Conservation (phyloP, 2,113 vertebrate genomes). For the Pomatorhinus ruficollis region DNA sequence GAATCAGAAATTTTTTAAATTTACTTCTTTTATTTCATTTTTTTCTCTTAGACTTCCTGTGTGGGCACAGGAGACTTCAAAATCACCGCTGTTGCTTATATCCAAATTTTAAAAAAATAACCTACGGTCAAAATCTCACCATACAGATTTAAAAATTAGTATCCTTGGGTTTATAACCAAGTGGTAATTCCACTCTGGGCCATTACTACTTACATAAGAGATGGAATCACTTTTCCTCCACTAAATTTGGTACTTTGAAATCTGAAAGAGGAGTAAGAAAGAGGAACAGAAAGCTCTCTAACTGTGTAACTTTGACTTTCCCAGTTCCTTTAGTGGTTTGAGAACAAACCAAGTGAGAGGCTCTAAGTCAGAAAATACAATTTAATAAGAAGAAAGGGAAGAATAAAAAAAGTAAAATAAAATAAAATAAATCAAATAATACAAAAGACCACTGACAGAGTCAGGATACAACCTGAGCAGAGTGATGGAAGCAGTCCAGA, state of each 20-base stretch:
- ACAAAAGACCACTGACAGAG: too few relatives aligned
- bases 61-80: background rate
- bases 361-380: too few relatives aligned
- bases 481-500: too few relatives aligned
- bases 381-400: too few relatives aligned
- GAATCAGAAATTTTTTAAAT: background rate
- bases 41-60: background rate
- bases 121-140: background rate
- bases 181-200: background rate
- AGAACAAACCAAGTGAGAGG: too few relatives aligned
- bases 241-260: background rate
- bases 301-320: background rate
- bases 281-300: background rate
- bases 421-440: too few relatives aligned
- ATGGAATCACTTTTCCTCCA: background rate
- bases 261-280: background rate
- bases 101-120: background rate
- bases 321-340: too few relatives aligned
- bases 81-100: background rate
- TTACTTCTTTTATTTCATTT: background rate
- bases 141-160: background rate
- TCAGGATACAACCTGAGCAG: too few relatives aligned
- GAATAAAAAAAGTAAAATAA: too few relatives aligned
- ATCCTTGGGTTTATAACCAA: background rate
- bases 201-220: background rate